Percentiles rank a stretch among this genome's conserved stretches.
Conservation (phyloP, 1,140 invertebrate genomes). For the Mesaphorura yosii region DNA sequence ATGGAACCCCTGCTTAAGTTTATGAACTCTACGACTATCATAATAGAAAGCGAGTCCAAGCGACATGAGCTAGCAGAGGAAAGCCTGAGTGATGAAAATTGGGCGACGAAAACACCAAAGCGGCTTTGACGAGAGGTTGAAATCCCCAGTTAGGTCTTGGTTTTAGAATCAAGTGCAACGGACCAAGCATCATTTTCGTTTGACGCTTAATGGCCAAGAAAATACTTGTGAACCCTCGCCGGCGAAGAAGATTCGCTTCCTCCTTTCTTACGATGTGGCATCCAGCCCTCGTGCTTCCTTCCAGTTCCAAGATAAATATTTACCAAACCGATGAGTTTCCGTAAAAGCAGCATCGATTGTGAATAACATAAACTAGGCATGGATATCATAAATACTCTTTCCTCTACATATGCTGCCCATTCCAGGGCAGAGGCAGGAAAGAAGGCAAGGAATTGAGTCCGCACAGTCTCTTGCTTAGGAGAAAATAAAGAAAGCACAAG, state of each 20-base stretch:
- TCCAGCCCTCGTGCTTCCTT: neutral
- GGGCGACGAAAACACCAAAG: conserved; percentile 16
- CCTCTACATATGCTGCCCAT: too few relatives aligned
- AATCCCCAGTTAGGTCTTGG: neutral
- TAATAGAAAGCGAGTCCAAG: too few relatives aligned
- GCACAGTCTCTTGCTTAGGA: too few relatives aligned
- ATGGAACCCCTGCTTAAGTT: too few relatives aligned
- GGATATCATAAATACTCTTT: too few relatives aligned
- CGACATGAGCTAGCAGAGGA: conserved; percentile 6
- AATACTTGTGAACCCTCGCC: conserved; percentile 26
- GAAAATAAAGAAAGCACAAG: too few relatives aligned
- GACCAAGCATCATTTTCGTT: conserved; percentile 30
- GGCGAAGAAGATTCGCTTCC: neutral
- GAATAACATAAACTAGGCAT: too few relatives aligned
- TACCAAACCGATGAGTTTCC: conserved; percentile 26
- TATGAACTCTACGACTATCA: too few relatives aligned
- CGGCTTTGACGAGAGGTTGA: conserved; percentile 4
- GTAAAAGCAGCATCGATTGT: conserved; percentile 17
- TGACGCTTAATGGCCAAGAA: conserved; percentile 32
- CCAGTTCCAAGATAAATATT: conserved; percentile 30
- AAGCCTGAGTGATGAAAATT: conserved; percentile 19
- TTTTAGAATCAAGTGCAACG: conserved; percentile 27
- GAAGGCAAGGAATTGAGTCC: too few relatives aligned
- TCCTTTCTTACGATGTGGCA: conserved; percentile 1
- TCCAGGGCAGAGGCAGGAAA: too few relatives aligned